Percentiles rank a stretch among this genome's conserved stretches.
Conservation (phyloP, 2,888 invertebrate species). For the Bibio marci region DNA sequence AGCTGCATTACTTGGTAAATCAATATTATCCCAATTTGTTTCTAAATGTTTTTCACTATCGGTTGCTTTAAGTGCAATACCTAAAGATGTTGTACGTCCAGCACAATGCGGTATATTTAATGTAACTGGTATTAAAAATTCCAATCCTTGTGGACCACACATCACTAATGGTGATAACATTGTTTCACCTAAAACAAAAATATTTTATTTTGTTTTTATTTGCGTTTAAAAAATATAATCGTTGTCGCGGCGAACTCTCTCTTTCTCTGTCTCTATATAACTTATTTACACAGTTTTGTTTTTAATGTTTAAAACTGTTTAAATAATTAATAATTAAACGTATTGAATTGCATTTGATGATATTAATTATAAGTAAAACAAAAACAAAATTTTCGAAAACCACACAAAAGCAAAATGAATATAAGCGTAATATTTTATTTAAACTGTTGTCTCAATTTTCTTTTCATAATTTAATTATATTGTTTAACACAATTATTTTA, state of each 20-base stretch:
- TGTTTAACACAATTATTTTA: too few relatives aligned
- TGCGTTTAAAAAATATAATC: background rate
- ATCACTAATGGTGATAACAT: slow-evolving; percentile 87
- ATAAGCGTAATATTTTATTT: too few relatives aligned
- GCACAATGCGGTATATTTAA: slow-evolving; percentile 78
- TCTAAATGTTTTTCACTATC: slow-evolving; percentile 70
- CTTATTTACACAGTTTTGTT: too few relatives aligned
- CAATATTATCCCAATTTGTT: slow-evolving; percentile 72
- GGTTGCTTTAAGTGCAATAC: slow-evolving; percentile 61
- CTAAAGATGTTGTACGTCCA: slow-evolving; percentile 58
- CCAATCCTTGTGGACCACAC: slow-evolving; percentile 89
- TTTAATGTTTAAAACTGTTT: too few relatives aligned
- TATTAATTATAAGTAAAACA: too few relatives aligned
- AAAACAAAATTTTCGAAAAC: too few relatives aligned
- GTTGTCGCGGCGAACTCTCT: background rate
- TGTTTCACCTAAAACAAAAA: slow-evolving; percentile 59
- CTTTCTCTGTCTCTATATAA: too few relatives aligned
- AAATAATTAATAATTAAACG: too few relatives aligned
- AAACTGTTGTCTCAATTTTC: too few relatives aligned
- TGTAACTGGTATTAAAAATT: slow-evolving; percentile 78
- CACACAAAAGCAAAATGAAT: too few relatives aligned
- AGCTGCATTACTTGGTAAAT: slow-evolving; percentile 65
- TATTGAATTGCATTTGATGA: too few relatives aligned
- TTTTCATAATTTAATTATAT: too few relatives aligned
- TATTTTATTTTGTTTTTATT: background rate